These are phyloP conservation scores for Catamblyrhynchus diadema DNA, from an alignment of 2,797 vertebrate species.

Conservation along the genomic window DNA sequence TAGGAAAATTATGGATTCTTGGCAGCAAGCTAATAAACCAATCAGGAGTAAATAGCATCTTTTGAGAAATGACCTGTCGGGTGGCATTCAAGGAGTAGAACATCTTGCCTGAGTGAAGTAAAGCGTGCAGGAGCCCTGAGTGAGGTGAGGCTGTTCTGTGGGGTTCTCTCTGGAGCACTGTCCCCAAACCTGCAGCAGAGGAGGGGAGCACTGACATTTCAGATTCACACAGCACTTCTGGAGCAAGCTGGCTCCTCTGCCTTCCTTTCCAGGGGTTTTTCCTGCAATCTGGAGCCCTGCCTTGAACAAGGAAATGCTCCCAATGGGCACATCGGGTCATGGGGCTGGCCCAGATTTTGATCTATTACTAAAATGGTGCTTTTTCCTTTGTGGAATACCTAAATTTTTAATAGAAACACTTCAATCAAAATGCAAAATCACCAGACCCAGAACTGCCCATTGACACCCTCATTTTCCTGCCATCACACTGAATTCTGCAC, in stretches of 20 bases:
- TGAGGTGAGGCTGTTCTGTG: background rate
- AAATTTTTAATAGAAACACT: background rate
- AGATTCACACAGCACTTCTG: background rate
- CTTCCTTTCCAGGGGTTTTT: background rate
- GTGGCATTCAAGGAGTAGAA: slow-evolving; percentile 1
- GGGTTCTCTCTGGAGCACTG: background rate
- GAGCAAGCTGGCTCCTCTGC: background rate
- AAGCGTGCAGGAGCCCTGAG: background rate
- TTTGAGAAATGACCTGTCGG: background rate
- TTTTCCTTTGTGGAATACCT: background rate
- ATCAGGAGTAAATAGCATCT: slow-evolving; percentile 32
- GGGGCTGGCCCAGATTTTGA: background rate
- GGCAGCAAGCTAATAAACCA: slow-evolving; percentile 27
- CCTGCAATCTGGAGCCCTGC: background rate
- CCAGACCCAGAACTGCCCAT: background rate
- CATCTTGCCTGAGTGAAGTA: background rate
- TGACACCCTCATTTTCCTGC: background rate
- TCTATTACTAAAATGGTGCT: background rate
- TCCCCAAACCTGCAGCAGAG: background rate
- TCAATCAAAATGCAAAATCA: background rate
- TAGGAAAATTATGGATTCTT: slow-evolving; percentile 1
- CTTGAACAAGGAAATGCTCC: background rate
- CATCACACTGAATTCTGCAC: background rate
- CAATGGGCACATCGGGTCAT: background rate
- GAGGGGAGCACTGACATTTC: background rate